Evolutionary conservation across 2,888 invertebrate genomes (phyloP).

Genomic region (Nysson spinosus): DNA sequence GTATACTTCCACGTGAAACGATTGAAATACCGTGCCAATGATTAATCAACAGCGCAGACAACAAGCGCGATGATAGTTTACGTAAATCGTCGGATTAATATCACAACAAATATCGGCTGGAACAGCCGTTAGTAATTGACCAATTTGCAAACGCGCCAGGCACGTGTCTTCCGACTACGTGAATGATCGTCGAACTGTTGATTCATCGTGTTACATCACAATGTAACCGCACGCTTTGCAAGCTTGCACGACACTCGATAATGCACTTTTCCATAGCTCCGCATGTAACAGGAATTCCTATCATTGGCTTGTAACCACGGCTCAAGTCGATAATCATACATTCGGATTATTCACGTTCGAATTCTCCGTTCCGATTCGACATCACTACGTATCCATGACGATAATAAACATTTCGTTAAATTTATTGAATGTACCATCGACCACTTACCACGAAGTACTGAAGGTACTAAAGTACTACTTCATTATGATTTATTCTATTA

Average conservation of each 20-base stretch:
- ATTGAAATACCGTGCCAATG: too few relatives aligned
- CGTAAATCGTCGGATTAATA: conserved; percentile 19
- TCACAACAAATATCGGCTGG: conserved; percentile 26
- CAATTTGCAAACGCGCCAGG: conserved; percentile 54
- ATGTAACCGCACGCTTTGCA: conserved; percentile 39
- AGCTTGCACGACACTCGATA: conserved; percentile 32
- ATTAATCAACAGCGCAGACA: too few relatives aligned
- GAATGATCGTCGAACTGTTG: conserved; percentile 57
- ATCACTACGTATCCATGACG: conserved; percentile 1
- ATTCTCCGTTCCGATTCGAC: conserved; percentile 16
- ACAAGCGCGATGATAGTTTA: not conserved
- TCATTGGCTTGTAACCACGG: conserved; percentile 16
- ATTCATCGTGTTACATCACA: conserved; percentile 58
- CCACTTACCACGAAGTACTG: not conserved
- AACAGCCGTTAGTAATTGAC: conserved; percentile 57
- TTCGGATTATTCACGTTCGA: conserved; percentile 5
- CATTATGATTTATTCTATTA: not conserved
- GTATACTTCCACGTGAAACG: too few relatives aligned
- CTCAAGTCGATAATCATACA: not conserved
- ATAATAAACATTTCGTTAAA: conserved; percentile 6
- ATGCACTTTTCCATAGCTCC: conserved; percentile 38
- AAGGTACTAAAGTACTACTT: too few relatives aligned
- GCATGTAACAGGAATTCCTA: conserved; percentile 47
- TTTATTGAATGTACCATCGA: conserved; percentile 3
- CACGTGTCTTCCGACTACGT: conserved; percentile 48